Evolutionary conservation across 2,888 invertebrate species (phyloP), one percentile per base, ranked within the genome.

Genomic region (Clepsis dumicolana): DNA sequence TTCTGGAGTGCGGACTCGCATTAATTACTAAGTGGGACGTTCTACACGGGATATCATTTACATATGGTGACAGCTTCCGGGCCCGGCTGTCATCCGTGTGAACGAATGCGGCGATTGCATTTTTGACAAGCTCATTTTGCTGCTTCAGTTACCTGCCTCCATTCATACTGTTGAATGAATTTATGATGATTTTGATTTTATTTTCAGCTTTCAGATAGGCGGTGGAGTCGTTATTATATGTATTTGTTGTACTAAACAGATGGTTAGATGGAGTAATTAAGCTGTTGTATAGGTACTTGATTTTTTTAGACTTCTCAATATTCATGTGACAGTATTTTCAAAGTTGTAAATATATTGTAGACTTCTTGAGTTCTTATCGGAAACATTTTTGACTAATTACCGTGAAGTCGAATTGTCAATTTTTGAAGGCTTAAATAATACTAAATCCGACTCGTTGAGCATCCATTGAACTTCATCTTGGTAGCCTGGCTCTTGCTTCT

Each of bases 1-100:
- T 44, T 63, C 70, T 68, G 71, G 78, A 82, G 85, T 86, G 85
- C 85, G 87, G 80, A 76, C 84, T 76, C 82, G 92, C 92, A 92
- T 93, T 93, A 88, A 92, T 93, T 90, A 90, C 81, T 82, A 77
- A 75, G 78, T 79, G 81, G 80, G 80, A 81, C 84, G 83, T 80
- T 77, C 74, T 77, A 75, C 80, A 79, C 79, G 74, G 78, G 73
- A 82, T 81, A 80, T 81, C 81, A 84, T 87, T 83, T 84, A 77
- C 80, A 83, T 85, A 72, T 75, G 75, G 76, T 79, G 79, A 78
- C 78, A 80, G 74, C 71, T 75, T 73, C 74, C 72, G 72, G 66
- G 59, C 67, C 70, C 74, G 73, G 69, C 68, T 52, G 60, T 68
- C 64, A 60, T 32, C 44, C 29, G 25, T 14, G 56, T 35, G 66